Conservation (phyloP, 2,888 invertebrate species). For the Tetanocera ferruginea region DNA sequence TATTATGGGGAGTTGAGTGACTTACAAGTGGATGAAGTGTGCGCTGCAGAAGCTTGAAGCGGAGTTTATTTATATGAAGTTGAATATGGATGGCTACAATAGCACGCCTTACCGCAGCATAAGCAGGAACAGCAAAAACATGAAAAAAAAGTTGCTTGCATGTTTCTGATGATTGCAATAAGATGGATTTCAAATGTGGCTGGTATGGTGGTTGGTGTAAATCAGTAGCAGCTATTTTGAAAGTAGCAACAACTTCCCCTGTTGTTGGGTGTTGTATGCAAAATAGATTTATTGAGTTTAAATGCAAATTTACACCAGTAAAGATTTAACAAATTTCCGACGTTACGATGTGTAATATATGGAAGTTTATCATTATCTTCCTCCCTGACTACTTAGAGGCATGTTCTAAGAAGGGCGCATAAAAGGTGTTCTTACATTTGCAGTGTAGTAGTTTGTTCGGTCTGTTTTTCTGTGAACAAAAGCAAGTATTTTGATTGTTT, state of each 20-base stretch:
- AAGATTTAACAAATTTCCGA: constrained; percentile 22
- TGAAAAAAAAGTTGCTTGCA: constrained; percentile 10
- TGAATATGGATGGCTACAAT: neutral
- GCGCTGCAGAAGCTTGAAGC: neutral
- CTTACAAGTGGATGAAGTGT: constrained; percentile 43
- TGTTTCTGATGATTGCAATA: constrained; percentile 26
- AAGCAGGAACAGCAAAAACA: constrained; percentile 7
- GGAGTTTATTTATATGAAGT: neutral
- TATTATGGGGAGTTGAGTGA: constrained; percentile 50
- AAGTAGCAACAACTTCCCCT: neutral
- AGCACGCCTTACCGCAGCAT: neutral
- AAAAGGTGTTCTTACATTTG: neutral
- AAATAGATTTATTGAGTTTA: constrained; percentile 69
- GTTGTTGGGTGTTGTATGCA: constrained; percentile 54
- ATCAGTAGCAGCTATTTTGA: constrained; percentile 33
- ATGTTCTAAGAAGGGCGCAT: neutral
- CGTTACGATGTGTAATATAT: neutral
- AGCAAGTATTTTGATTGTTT: neutral
- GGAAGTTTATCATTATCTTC: neutral
- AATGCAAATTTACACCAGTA: constrained; percentile 62
- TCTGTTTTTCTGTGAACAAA: neutral
- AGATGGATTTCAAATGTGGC: constrained; percentile 28
- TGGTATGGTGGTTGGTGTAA: constrained; percentile 17
- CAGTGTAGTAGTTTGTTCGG: neutral
- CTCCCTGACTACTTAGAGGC: neutral